A percentile compares a stretch with the other conserved stretches of the same genome.
phyloP scores from a whole-genome alignment of 92 coral and sea anemone species.

The Palythoa grandiflora region DNA sequence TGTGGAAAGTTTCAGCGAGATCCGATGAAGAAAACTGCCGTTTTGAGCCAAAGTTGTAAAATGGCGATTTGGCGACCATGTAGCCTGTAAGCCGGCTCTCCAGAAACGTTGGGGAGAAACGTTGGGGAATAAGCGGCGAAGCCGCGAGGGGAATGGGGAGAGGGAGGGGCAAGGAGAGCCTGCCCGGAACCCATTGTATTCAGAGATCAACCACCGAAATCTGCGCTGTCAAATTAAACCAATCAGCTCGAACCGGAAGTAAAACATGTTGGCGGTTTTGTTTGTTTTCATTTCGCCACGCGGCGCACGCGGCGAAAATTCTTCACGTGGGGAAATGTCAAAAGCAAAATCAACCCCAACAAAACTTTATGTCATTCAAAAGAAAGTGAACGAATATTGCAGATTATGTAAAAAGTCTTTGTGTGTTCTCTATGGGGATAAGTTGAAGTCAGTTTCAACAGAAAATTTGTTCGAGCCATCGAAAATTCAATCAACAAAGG shows the following conservation, averaged over 20 bases:
- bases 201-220: too few relatives aligned
- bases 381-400: conserved; percentile 21
- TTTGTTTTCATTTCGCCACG: background rate
- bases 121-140: background rate
- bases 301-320: background rate
- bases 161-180: background rate
- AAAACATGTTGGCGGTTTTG: conserved; percentile 12
- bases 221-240: too few relatives aligned
- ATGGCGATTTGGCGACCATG: too few relatives aligned
- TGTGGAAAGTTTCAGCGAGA: too few relatives aligned
- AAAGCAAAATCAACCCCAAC: conserved; percentile 28
- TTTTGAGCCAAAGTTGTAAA: too few relatives aligned
- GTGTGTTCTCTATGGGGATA: conserved; percentile 17
- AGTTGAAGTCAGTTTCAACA: conserved; percentile 26
- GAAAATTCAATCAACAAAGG: conserved; percentile 25
- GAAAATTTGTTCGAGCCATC: conserved; percentile 30
- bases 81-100: background rate
- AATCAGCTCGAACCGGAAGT: conserved; percentile 9
- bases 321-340: conserved; percentile 23
- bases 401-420: conserved; percentile 23
- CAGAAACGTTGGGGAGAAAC: background rate
- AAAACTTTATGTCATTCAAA: conserved; percentile 23
- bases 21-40: too few relatives aligned
- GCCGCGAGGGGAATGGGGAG: background rate
- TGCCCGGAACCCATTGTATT: conserved; percentile 14